phyloP scores from a whole-genome alignment of 2,113 vertebrate species.

The Oncorhynchus masou region DNA sequence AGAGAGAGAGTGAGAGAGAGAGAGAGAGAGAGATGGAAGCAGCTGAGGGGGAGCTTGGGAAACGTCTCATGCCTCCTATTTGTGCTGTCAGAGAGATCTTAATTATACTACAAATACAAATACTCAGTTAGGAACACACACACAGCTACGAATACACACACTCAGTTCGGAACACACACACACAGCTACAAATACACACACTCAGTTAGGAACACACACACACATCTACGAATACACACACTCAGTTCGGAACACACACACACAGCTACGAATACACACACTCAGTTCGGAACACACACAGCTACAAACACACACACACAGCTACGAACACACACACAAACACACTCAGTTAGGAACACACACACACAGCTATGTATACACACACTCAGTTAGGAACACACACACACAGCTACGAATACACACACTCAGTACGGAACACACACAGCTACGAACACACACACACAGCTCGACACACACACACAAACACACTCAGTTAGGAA shows the following conservation, averaged over 20 bases:
- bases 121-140: constrained; percentile 1
- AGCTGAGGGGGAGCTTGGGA: constrained; percentile 59
- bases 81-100: constrained; percentile 72
- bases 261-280: neutral
- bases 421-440: too few relatives aligned
- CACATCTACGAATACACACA: neutral
- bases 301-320: too few relatives aligned
- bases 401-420: too few relatives aligned
- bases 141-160: constrained; percentile 10
- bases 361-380: too few relatives aligned
- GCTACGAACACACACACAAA: too few relatives aligned
- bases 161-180: constrained; percentile 9
- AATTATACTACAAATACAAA: constrained; percentile 62
- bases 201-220: too few relatives aligned
- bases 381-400: too few relatives aligned
- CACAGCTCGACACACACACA: too few relatives aligned
- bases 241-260: neutral
- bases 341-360: too few relatives aligned
- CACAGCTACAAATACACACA: neutral
- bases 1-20: too few relatives aligned
- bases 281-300: neutral
- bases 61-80: constrained; percentile 50
- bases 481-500: too few relatives aligned
- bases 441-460: too few relatives aligned
- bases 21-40: constrained; percentile 38